A percentile compares a stretch with the other conserved stretches of the same genome.
phyloP scores from a whole-genome alignment of 2,888 invertebrate species.

The Orchestes rusci region DNA sequence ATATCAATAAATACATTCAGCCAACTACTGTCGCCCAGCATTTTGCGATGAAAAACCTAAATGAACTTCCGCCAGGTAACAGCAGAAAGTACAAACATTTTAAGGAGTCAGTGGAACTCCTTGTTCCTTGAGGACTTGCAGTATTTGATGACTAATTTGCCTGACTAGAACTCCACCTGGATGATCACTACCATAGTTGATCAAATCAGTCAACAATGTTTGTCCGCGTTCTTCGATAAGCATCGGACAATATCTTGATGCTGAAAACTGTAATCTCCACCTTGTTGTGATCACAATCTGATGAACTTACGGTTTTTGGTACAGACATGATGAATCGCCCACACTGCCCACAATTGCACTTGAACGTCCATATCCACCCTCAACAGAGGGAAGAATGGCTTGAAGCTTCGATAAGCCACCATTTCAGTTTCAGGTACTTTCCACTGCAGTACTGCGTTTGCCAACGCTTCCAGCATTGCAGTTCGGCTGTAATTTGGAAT shows the following conservation, averaged over 20 bases:
- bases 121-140: constrained; percentile 32
- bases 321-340: constrained; percentile 73
- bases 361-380: constrained; percentile 52
- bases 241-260: constrained; percentile 60
- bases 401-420: constrained; percentile 67
- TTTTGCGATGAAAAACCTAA: no score
- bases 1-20: no score
- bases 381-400: constrained; percentile 63
- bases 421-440: constrained; percentile 64
- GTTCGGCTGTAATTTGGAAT: constrained; percentile 28
- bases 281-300: neutral
- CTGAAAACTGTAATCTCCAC: constrained; percentile 45
- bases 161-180: constrained; percentile 33
- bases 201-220: constrained; percentile 45
- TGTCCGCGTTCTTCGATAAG: constrained; percentile 54
- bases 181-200: constrained; percentile 37
- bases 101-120: constrained; percentile 16
- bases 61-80: no score
- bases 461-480: constrained; percentile 48
- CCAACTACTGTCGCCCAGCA: no score
- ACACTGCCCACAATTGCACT: constrained; percentile 69
- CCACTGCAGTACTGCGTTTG: constrained; percentile 56
- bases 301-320: constrained; percentile 58
- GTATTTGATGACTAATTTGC: constrained; percentile 33
- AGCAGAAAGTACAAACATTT: no score